phyloP scores from a whole-genome alignment of 1,140 invertebrate species.

The Spodoptera frugiperda region DNA sequence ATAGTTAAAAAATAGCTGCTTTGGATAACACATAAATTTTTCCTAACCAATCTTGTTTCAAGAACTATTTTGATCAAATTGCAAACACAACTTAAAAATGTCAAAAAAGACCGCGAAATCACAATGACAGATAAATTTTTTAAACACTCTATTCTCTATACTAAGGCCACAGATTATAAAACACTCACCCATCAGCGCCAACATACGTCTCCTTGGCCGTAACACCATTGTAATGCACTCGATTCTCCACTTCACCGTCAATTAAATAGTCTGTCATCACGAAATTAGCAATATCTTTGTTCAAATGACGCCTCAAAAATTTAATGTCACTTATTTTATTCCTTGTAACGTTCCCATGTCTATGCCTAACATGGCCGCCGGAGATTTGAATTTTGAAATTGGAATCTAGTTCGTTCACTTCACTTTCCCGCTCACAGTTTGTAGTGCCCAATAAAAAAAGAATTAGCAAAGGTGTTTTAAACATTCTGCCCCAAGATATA shows the following conservation, averaged over 20 bases:
- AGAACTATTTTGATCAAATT: too few relatives aligned
- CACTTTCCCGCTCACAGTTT: slow-evolving; percentile 69
- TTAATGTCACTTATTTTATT: slow-evolving; percentile 72
- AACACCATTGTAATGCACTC: slow-evolving; percentile 87
- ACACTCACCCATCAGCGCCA: slow-evolving; percentile 81
- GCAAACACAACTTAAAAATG: too few relatives aligned
- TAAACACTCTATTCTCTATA: not conserved
- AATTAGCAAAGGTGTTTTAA: slow-evolving; percentile 68
- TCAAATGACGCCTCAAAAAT: slow-evolving; percentile 73
- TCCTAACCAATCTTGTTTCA: too few relatives aligned
- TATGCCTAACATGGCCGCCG: slow-evolving; percentile 50
- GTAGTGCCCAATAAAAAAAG: slow-evolving; percentile 73
- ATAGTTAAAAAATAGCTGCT: too few relatives aligned
- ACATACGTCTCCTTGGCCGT: slow-evolving; percentile 89
- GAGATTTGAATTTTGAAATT: slow-evolving; percentile 41
- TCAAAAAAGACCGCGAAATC: too few relatives aligned
- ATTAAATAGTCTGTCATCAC: slow-evolving; percentile 86
- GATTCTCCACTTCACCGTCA: slow-evolving; percentile 88
- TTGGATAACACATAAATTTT: too few relatives aligned
- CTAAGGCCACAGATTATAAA: not conserved
- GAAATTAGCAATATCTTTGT: slow-evolving; percentile 86
- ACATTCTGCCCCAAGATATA: slow-evolving; percentile 71
- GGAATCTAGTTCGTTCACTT: slow-evolving; percentile 48
- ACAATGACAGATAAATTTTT: not conserved
- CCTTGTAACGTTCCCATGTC: slow-evolving; percentile 41